Evolutionary conservation across 1,140 invertebrate species (phyloP).

Genomic region (Drosophila biarmipes): DNA sequence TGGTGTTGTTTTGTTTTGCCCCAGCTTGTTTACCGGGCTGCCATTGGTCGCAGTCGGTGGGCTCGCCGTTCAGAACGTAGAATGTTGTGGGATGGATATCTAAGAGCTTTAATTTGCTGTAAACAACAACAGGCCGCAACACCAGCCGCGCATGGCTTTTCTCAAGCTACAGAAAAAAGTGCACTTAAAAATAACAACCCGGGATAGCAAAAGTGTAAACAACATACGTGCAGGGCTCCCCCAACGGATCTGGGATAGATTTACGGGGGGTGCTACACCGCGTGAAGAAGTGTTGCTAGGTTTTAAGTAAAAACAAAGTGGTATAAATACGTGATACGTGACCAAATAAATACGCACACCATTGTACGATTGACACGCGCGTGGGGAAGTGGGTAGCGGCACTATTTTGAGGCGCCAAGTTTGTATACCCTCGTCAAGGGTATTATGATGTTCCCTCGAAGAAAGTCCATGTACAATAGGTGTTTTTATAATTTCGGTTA

Average conservation of each 20-base stretch:
- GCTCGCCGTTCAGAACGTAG: constrained; percentile 44
- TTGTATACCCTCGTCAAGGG: constrained; percentile 11
- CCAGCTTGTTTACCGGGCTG: constrained; percentile 54
- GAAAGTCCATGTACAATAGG: no score
- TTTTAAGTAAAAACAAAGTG: constrained; percentile 21
- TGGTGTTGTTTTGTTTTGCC: constrained; percentile 24
- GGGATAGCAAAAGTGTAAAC: constrained; percentile 47
- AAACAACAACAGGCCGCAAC: constrained; percentile 48
- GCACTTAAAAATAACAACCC: constrained; percentile 48
- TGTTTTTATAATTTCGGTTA: no score
- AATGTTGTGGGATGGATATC: constrained; percentile 28
- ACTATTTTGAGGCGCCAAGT: constrained; percentile 11
- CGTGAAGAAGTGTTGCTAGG: constrained; percentile 16
- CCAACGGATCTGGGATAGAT: constrained; percentile 10
- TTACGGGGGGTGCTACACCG: background rate
- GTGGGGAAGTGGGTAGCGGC: constrained; percentile 55
- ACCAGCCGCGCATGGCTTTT: constrained; percentile 38
- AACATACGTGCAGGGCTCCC: constrained; percentile 30
- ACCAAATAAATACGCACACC: constrained; percentile 8
- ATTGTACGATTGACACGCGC: constrained; percentile 21
- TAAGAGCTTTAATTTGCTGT: constrained; percentile 42
- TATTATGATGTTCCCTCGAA: background rate
- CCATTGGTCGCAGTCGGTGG: constrained; percentile 64
- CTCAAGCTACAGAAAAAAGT: constrained; percentile 31
- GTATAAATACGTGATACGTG: constrained; percentile 32